A percentile compares a stretch with the other conserved stretches of the same genome.
Evolutionary conservation across 2,888 invertebrate species (phyloP).

Genomic region (Blomia tropicalis): DNA sequence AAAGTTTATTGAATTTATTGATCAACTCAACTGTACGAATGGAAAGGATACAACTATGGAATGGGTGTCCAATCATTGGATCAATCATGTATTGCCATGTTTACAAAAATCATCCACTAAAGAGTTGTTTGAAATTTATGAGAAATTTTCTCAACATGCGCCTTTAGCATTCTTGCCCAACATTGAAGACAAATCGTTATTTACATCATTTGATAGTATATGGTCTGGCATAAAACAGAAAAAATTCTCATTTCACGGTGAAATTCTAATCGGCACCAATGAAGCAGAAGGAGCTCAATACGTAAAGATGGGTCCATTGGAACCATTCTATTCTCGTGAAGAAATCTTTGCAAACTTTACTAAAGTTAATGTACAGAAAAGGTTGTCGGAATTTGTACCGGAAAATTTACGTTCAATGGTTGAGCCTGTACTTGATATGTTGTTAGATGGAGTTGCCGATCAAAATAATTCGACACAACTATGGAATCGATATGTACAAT

Average conservation of each 20-base stretch:
- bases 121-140: not conserved
- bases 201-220: not conserved
- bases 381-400: not conserved
- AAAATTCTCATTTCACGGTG: not conserved
- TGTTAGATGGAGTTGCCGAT: slow-evolving; percentile 1
- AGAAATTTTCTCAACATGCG: not conserved
- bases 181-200: not conserved
- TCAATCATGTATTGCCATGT: not conserved
- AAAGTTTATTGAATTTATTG: not conserved
- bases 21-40: not conserved
- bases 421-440: slow-evolving; percentile 1
- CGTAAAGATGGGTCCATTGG: not conserved
- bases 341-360: not conserved
- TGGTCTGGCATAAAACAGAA: not conserved
- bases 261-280: slow-evolving; percentile 7
- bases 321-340: not conserved
- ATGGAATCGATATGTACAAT: slow-evolving; percentile 11
- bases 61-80: not conserved
- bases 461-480: not conserved
- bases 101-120: not conserved
- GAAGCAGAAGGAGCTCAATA: slow-evolving; percentile 7
- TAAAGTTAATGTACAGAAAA: not conserved
- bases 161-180: slow-evolving; percentile 5
- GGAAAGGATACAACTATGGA: not conserved
- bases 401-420: not conserved